phyloP scores from a whole-genome alignment of 1,140 invertebrate species.

The Brachionus manjavacas region DNA sequence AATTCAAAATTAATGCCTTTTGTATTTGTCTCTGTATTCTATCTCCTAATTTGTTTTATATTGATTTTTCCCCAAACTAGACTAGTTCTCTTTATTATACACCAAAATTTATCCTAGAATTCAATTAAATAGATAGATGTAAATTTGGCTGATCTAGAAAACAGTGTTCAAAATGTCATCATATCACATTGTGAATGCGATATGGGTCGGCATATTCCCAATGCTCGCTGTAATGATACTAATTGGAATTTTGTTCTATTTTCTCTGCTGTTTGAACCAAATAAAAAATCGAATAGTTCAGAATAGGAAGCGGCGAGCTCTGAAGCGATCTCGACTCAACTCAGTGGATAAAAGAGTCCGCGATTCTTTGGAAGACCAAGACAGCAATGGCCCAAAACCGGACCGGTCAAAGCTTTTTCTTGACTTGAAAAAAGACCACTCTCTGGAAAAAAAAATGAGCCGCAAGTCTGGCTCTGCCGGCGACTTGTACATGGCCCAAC shows the following conservation, averaged over 20 bases:
- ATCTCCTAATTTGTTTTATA: neutral
- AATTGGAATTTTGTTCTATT: slow-evolving; percentile 25
- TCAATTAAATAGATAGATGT: neutral
- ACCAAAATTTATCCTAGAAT: neutral
- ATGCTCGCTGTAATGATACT: slow-evolving; percentile 26
- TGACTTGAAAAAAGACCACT: neutral
- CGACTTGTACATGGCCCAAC: neutral
- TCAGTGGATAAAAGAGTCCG: neutral
- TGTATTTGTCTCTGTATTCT: neutral
- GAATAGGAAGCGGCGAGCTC: neutral
- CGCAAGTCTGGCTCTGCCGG: neutral
- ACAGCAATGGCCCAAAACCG: neutral
- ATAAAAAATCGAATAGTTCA: neutral
- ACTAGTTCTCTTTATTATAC: neutral
- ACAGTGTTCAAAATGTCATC: slow-evolving; percentile 27
- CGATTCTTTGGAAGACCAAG: neutral
- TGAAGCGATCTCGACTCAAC: neutral
- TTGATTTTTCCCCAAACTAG: neutral
- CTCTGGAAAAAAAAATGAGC: neutral
- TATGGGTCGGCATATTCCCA: slow-evolving; percentile 40
- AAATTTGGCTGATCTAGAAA: neutral
- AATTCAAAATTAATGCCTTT: neutral
- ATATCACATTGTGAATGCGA: slow-evolving; percentile 40
- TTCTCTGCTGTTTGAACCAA: slow-evolving; percentile 40
- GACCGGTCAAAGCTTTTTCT: neutral